phyloP scores from a whole-genome alignment of 2,888 invertebrate genomes.

The Branchellion lobata region DNA sequence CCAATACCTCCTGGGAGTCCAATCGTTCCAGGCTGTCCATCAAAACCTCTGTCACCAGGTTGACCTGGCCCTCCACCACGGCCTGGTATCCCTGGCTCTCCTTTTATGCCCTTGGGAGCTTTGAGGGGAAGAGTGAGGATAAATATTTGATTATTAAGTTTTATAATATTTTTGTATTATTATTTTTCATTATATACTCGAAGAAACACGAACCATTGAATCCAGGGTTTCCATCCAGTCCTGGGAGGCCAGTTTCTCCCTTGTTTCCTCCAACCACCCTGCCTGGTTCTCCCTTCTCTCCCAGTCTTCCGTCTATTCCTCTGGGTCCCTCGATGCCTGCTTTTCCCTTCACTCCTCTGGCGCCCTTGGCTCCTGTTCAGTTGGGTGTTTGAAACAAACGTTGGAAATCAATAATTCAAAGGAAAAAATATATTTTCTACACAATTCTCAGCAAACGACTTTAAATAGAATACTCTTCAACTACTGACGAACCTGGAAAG shows the following conservation, averaged over 20 bases:
- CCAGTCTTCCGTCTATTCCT: background rate
- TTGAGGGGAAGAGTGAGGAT: no score
- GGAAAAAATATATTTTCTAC: no score
- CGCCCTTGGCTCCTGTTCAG: background rate
- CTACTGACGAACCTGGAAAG: no score
- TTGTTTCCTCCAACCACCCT: background rate
- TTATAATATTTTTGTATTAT: background rate
- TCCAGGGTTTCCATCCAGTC: slow-evolving; percentile 9
- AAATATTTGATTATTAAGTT: background rate
- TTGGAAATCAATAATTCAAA: no score
- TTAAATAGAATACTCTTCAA: no score
- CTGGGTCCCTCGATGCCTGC: background rate
- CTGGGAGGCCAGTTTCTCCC: slow-evolving; percentile 24
- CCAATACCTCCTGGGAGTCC: slow-evolving; percentile 70
- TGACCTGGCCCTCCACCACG: slow-evolving; percentile 54
- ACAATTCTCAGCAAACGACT: no score
- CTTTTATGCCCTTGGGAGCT: slow-evolving; percentile 49
- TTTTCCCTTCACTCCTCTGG: background rate
- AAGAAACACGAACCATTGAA: background rate
- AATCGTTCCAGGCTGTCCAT: slow-evolving; percentile 63
- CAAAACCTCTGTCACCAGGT: slow-evolving; percentile 67
- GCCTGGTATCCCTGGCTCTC: slow-evolving; percentile 49
- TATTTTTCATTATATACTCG: background rate
- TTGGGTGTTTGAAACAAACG: no score
- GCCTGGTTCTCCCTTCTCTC: slow-evolving; percentile 7